Evolutionary conservation across 2,888 invertebrate species (phyloP).

Genomic region (Dimorphilus gyrociliatus): DNA sequence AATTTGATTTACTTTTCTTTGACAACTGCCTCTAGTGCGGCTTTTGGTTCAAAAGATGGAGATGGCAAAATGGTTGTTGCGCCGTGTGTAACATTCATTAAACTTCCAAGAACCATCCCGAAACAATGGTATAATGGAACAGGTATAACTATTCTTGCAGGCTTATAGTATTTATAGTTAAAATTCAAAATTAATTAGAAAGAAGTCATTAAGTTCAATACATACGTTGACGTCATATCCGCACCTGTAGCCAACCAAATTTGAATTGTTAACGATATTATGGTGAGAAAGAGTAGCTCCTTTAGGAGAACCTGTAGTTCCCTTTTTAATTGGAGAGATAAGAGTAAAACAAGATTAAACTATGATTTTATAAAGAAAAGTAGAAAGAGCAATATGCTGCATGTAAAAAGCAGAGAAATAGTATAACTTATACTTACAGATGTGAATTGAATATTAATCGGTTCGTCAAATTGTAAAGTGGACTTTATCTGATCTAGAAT

Average conservation of each 20-base stretch:
- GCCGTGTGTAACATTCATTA: constrained; percentile 44
- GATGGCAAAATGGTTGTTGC: constrained; percentile 38
- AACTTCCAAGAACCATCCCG: constrained; percentile 50
- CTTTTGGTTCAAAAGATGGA: constrained; percentile 43
- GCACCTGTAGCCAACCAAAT: constrained; percentile 44
- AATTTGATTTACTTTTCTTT: constrained; percentile 51
- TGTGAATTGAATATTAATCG: constrained; percentile 64
- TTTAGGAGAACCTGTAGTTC: constrained; percentile 61
- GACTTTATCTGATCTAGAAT: constrained; percentile 40
- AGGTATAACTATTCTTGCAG: constrained; percentile 40
- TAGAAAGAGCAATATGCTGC: too few relatives aligned
- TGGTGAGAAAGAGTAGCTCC: constrained; percentile 55
- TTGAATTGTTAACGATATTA: constrained; percentile 57
- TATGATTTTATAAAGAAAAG: too few relatives aligned
- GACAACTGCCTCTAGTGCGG: constrained; percentile 48
- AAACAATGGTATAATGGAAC: constrained; percentile 69
- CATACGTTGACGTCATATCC: constrained; percentile 39
- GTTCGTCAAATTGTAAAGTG: constrained; percentile 48
- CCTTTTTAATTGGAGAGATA: too few relatives aligned
- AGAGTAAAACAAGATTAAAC: too few relatives aligned
- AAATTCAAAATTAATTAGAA: not conserved
- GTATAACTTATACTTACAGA: too few relatives aligned
- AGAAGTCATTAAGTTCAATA: constrained; percentile 1
- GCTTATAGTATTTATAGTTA: not conserved
- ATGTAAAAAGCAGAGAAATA: too few relatives aligned